phyloP scores from a whole-genome alignment of 2,797 vertebrate species.

The Dryobates pubescens region DNA sequence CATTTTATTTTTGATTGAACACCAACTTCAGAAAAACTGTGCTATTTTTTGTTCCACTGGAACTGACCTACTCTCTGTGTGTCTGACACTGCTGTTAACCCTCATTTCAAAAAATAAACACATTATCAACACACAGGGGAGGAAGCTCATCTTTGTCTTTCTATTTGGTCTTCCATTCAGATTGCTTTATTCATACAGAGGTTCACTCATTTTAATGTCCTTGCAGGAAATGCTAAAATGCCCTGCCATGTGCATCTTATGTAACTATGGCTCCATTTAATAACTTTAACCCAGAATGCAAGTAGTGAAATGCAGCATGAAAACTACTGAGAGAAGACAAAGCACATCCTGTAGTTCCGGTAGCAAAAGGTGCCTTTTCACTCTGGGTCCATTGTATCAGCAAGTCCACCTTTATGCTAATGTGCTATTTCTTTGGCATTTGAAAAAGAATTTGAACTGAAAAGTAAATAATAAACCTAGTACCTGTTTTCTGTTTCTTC shows the following conservation, averaged over 20 bases:
- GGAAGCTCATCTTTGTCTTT: constrained; percentile 45
- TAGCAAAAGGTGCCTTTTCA: background rate
- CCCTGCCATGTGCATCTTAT: constrained; percentile 21
- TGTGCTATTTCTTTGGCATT: background rate
- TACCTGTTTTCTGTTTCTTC: background rate
- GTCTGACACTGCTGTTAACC: constrained; percentile 40
- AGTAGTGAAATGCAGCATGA: constrained; percentile 6
- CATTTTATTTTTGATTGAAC: constrained; percentile 40
- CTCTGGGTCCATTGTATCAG: background rate
- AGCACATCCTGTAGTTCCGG: background rate
- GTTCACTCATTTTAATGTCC: background rate
- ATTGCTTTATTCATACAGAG: constrained; percentile 2
- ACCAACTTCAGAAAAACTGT: constrained; percentile 12
- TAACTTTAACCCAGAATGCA: background rate
- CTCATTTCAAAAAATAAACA: constrained; percentile 45
- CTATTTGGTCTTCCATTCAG: constrained; percentile 13
- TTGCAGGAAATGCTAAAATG: constrained; percentile 8
- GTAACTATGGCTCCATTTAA: constrained; percentile 21
- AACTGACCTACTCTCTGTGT: constrained; percentile 8
- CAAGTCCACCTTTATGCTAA: background rate
- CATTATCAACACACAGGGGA: background rate
- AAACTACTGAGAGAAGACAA: background rate
- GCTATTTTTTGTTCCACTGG: constrained; percentile 30
- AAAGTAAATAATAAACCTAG: background rate
- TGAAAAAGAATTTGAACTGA: background rate